Evolutionary conservation across 1,140 invertebrate species (phyloP).

Genomic region (Ceratosolen solmsi): DNA sequence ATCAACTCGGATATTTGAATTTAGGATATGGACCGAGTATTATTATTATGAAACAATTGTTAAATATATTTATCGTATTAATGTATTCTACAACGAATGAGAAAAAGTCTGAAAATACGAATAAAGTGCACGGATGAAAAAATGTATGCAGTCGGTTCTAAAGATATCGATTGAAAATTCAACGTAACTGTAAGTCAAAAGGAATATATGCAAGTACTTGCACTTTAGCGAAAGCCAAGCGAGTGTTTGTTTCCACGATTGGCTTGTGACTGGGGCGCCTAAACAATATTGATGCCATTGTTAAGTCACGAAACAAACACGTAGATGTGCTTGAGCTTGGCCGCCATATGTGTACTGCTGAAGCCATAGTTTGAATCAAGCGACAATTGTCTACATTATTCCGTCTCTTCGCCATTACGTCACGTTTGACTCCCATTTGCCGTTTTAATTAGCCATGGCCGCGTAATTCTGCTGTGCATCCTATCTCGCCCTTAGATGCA

Average conservation of each 20-base stretch:
- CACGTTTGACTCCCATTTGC: background rate
- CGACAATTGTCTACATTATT: constrained; percentile 16
- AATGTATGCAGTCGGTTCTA: no score
- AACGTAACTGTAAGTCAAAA: no score
- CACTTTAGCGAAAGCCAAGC: constrained; percentile 31
- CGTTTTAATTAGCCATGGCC: constrained; percentile 25
- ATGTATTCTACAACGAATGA: no score
- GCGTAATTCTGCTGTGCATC: background rate
- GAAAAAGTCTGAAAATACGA: no score
- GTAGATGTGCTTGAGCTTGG: background rate
- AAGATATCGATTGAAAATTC: no score
- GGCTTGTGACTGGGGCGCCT: background rate
- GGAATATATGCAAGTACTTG: no score
- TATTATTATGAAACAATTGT: no score
- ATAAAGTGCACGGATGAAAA: no score
- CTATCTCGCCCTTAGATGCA: background rate
- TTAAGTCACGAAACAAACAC: constrained; percentile 36
- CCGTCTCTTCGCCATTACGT: background rate
- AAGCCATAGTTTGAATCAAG: constrained; percentile 7
- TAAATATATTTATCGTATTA: no score
- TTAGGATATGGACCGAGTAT: no score
- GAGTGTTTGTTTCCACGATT: constrained; percentile 37
- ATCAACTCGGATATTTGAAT: no score
- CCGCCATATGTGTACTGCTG: background rate
- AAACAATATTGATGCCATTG: background rate